Evolutionary conservation across 2,113 vertebrate genomes (phyloP).

Genomic region (Ramphastos sulfuratus): DNA sequence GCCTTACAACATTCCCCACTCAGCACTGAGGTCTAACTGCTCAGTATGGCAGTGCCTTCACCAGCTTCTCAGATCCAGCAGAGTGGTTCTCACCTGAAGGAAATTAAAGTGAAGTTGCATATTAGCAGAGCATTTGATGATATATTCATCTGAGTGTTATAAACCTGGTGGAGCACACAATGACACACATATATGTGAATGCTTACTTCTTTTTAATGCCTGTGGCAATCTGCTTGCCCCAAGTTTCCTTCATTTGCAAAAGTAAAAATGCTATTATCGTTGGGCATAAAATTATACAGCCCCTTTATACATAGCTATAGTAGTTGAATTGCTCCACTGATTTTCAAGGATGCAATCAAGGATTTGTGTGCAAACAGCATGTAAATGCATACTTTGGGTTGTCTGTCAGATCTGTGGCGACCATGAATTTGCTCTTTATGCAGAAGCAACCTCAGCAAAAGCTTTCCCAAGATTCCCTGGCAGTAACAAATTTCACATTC

Average conservation of each 20-base stretch:
- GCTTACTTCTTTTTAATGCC: not conserved
- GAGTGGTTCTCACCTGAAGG: not conserved
- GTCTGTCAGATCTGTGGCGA: not conserved
- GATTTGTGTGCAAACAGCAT: slow-evolving; percentile 16
- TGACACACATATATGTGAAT: rapidly evolving
- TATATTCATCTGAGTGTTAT: rapidly evolving
- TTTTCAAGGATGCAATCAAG: slow-evolving; percentile 9
- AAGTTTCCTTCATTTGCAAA: slow-evolving; percentile 9
- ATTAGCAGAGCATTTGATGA: not conserved
- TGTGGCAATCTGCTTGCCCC: not conserved
- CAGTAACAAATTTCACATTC: not conserved
- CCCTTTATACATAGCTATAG: slow-evolving; percentile 7
- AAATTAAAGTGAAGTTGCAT: not conserved
- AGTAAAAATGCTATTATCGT: slow-evolving; percentile 8
- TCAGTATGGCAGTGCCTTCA: not conserved
- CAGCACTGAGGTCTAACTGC: not conserved
- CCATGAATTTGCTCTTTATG: not conserved
- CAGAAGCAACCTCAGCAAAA: not conserved
- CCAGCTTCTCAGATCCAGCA: not conserved
- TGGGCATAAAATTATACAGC: slow-evolving; percentile 13
- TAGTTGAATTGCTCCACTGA: slow-evolving; percentile 2
- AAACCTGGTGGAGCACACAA: not conserved
- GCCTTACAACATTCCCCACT: not conserved
- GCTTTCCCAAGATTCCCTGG: not conserved
- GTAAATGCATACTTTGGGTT: slow-evolving; percentile 3